A percentile compares a stretch with the other conserved stretches of the same genome.
Evolutionary conservation across 1,140 invertebrate genomes (phyloP).

Genomic region (Yoshiicerus persimilis): DNA sequence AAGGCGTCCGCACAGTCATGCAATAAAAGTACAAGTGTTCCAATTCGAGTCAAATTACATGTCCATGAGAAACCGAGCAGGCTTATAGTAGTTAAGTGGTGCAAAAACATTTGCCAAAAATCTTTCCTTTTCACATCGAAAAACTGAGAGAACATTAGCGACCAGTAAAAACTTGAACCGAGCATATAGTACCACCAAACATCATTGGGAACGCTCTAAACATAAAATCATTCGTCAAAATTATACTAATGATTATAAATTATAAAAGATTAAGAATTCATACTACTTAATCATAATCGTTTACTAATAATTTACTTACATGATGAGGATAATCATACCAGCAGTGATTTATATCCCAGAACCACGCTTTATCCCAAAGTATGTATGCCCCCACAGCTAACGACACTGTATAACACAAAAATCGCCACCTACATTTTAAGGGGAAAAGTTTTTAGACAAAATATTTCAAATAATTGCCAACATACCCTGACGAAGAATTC

Average conservation of each 20-base stretch:
- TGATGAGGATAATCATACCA: slow-evolving; percentile 73
- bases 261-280: background rate
- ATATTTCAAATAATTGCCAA: background rate
- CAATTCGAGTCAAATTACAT: slow-evolving; percentile 88
- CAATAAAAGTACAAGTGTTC: slow-evolving; percentile 83
- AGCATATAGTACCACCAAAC: slow-evolving; percentile 94
- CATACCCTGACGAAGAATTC: too few species aligned
- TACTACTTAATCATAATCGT: background rate
- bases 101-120: slow-evolving; percentile 98
- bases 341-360: slow-evolving; percentile 89
- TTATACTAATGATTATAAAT: background rate
- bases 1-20: slow-evolving; percentile 96
- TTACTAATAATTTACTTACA: slow-evolving; percentile 46
- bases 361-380: slow-evolving; percentile 90
- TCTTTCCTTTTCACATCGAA: slow-evolving; percentile 91
- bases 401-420: slow-evolving; percentile 79
- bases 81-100: slow-evolving; percentile 88
- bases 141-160: slow-evolving; percentile 84
- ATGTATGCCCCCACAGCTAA: slow-evolving; percentile 80
- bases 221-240: background rate
- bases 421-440: slow-evolving; percentile 78
- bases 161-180: slow-evolving; percentile 93
- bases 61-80: slow-evolving; percentile 91
- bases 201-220: slow-evolving; percentile 57
- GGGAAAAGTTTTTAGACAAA: too few species aligned